These are phyloP conservation scores for Hemichromis elongatus DNA, from an alignment of 2,113 vertebrate genomes.

Conservation along the genomic window DNA sequence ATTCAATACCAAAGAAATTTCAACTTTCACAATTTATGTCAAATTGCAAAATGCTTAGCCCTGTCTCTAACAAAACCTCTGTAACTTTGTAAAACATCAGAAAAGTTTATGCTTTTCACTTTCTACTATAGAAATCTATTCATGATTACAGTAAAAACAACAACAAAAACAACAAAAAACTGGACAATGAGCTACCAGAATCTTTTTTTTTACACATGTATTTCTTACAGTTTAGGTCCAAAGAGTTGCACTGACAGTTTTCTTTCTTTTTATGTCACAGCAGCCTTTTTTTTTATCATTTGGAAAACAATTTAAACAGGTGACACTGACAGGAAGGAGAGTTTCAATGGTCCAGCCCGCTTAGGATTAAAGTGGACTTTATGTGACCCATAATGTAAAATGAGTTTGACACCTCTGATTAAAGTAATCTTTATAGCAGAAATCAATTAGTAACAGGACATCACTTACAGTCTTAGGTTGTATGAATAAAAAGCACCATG, in stretches of 20 bases:
- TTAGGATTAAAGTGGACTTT: no score
- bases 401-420: no score
- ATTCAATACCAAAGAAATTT: neutral
- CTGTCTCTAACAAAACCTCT: neutral
- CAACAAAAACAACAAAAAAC: neutral
- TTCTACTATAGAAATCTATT: neutral
- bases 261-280: neutral
- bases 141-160: neutral
- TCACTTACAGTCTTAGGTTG: neutral
- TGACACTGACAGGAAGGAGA: no score
- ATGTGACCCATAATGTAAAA: no score
- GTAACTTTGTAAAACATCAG: no score
- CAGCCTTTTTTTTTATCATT: neutral
- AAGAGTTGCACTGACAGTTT: neutral
- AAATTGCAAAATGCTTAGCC: neutral
- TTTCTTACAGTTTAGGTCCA: neutral
- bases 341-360: no score
- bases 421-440: neutral
- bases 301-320: neutral
- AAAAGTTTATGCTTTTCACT: neutral
- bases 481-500: neutral
- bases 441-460: neutral
- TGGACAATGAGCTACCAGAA: neutral
- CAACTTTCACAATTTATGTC: no score
- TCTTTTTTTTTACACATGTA: neutral